Conservation (phyloP, 2,888 invertebrate genomes). For the Leucozona laternaria region DNA sequence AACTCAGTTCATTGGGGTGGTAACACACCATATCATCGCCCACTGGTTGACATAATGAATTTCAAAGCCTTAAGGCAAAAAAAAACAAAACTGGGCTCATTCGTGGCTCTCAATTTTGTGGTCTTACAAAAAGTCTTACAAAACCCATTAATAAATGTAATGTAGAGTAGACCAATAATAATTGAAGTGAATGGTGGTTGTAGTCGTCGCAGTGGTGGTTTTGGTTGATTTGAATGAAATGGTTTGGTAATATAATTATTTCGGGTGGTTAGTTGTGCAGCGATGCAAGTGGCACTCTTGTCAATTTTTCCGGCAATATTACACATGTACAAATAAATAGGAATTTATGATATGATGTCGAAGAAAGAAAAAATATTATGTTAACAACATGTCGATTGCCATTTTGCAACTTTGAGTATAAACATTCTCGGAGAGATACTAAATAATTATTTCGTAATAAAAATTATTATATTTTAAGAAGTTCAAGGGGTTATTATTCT, state of each 20-base stretch:
- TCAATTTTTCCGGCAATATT: conserved; percentile 17
- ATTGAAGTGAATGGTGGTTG: conserved; percentile 8
- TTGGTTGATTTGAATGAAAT: conserved; percentile 1
- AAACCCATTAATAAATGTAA: conserved; percentile 8
- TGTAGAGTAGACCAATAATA: conserved; percentile 14
- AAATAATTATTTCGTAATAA: too few relatives aligned
- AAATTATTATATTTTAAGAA: too few relatives aligned
- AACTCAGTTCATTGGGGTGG: conserved; percentile 50
- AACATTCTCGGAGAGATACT: neutral
- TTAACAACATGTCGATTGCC: neutral
- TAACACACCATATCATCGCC: conserved; percentile 63
- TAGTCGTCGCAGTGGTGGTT: neutral
- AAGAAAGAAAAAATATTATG: neutral
- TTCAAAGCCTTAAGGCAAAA: neutral
- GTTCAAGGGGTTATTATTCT: too few relatives aligned
- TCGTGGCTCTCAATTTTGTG: conserved; percentile 9
- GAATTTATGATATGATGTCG: neutral
- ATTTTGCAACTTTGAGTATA: neutral
- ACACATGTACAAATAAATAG: neutral
- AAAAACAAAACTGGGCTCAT: neutral
- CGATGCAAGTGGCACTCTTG: conserved; percentile 41
- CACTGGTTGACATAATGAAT: conserved; percentile 42
- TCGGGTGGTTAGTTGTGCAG: conserved; percentile 32
- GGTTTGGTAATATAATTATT: conserved; percentile 33
- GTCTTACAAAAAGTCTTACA: conserved; percentile 10